Conservation (phyloP, 2,888 invertebrate genomes). For the Drosophila lutescens region DNA sequence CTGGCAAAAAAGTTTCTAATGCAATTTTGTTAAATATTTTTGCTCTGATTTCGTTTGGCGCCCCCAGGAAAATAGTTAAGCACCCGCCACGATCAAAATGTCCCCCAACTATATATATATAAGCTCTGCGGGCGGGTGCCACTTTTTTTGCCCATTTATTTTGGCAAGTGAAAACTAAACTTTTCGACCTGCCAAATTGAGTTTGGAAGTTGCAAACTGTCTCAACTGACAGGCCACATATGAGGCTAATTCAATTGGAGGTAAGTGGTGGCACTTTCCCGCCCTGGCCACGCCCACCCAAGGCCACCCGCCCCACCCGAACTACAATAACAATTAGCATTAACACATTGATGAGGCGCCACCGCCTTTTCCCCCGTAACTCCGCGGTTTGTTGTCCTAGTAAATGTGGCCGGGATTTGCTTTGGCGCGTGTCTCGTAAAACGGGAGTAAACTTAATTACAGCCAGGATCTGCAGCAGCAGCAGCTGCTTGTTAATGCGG, state of each 20-base stretch:
- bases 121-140: constrained; percentile 4
- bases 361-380: constrained; percentile 15
- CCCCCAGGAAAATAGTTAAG: constrained; percentile 52
- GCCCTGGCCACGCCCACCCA: constrained; percentile 10
- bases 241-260: constrained; percentile 66
- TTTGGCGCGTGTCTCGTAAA: constrained; percentile 52
- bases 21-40: constrained; percentile 72
- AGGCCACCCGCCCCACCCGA: constrained; percentile 13
- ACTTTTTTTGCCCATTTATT: constrained; percentile 13
- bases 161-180: constrained; percentile 42
- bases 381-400: constrained; percentile 44
- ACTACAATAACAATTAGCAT: constrained; percentile 75
- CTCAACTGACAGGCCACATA: constrained; percentile 51
- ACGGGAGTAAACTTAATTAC: constrained; percentile 67
- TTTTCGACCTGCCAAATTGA: constrained; percentile 65
- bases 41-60: constrained; percentile 58
- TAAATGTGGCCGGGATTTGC: constrained; percentile 50
- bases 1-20: constrained; percentile 69
- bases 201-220: constrained; percentile 63
- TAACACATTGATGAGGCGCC: constrained; percentile 54
- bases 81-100: constrained; percentile 16
- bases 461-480: constrained; percentile 50
- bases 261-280: constrained; percentile 62
- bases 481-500: constrained; percentile 52
- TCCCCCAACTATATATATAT: constrained; percentile 9